These are phyloP conservation scores for Mystacides longicornis DNA, from an alignment of 2,888 invertebrate species.

Conservation along the genomic window DNA sequence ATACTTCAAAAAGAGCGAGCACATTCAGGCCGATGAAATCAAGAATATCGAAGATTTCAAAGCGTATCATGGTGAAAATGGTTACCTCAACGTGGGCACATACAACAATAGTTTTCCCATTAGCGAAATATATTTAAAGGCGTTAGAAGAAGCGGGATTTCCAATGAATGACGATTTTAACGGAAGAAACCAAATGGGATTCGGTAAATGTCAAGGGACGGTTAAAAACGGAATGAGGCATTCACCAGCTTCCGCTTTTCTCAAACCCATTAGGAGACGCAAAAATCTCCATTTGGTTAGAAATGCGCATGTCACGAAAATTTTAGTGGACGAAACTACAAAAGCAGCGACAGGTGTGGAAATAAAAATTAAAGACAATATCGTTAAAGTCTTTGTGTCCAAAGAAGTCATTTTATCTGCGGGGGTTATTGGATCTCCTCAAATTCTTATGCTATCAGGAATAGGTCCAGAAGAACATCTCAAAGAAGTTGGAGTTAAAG, in stretches of 20 bases:
- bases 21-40: conserved; percentile 29
- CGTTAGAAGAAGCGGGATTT: conserved; percentile 42
- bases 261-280: conserved; percentile 32
- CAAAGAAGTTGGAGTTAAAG: conserved; percentile 31
- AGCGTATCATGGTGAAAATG: conserved; percentile 37
- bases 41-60: conserved; percentile 28
- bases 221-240: conserved; percentile 42
- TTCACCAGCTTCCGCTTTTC: conserved; percentile 48
- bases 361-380: conserved; percentile 28
- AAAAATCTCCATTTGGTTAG: conserved; percentile 32
- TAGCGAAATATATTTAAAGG: conserved; percentile 35
- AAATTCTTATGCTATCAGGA: conserved; percentile 44
- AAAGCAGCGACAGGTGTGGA: conserved; percentile 34
- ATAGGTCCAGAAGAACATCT: conserved; percentile 39
- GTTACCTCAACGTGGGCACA: conserved; percentile 39
- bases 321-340: conserved; percentile 37
- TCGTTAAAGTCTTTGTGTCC: conserved; percentile 24
- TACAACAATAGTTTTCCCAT: conserved; percentile 27
- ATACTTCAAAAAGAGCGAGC: conserved; percentile 48
- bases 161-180: conserved; percentile 35
- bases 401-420: conserved; percentile 44
- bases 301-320: conserved; percentile 32
- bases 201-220: conserved; percentile 38
- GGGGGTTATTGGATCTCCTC: conserved; percentile 41
- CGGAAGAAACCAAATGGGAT: conserved; percentile 42